These are phyloP conservation scores for Esox masquinongy DNA, from an alignment of 2,797 vertebrate species.

Conservation along the genomic window DNA sequence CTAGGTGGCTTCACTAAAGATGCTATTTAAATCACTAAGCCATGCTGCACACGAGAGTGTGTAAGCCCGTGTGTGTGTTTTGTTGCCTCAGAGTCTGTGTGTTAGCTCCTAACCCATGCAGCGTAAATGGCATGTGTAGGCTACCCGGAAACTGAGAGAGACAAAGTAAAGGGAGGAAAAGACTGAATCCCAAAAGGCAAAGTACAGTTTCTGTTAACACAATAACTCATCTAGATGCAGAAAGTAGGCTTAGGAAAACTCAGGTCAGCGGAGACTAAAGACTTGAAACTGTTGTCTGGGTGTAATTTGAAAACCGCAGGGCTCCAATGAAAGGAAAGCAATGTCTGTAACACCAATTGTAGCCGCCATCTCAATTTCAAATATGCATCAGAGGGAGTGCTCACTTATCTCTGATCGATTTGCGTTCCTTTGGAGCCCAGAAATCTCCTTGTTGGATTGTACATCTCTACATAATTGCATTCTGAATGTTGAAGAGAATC, in stretches of 20 bases:
- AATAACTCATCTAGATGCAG: not conserved
- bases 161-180: not conserved
- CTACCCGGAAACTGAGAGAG: constrained; percentile 1
- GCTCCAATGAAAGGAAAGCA: not conserved
- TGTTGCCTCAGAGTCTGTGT: not conserved
- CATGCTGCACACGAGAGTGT: not conserved
- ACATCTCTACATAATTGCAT: constrained; percentile 12
- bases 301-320: constrained; percentile 12
- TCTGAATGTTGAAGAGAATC: not conserved
- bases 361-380: constrained; percentile 16
- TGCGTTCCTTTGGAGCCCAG: constrained; percentile 5
- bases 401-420: constrained; percentile 29
- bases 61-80: not conserved
- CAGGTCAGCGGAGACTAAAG: not conserved
- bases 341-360: not conserved
- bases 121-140: constrained; percentile 21
- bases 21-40: constrained; percentile 52
- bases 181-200: not conserved
- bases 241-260: not conserved
- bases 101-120: not conserved
- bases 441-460: constrained; percentile 13
- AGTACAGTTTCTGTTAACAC: not conserved
- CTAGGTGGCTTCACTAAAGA: constrained; percentile 52
- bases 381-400: not conserved
- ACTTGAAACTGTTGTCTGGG: not conserved